These are phyloP conservation scores for Hemibagrus wyckioides DNA, from an alignment of 2,113 vertebrate species.

Conservation along the genomic window DNA sequence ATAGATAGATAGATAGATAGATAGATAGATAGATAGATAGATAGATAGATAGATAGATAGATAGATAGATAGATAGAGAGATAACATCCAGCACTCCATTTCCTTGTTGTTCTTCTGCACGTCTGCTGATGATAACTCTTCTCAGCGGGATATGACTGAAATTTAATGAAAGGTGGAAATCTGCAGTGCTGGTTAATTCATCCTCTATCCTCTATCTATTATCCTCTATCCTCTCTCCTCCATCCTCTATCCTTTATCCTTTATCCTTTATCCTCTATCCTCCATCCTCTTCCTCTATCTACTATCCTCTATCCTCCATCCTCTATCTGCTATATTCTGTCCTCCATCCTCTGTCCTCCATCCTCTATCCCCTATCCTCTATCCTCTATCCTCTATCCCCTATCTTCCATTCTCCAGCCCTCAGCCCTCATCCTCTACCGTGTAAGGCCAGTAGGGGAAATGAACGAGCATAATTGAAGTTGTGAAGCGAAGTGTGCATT, in stretches of 20 bases:
- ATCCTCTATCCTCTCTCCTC: no score
- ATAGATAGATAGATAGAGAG: not conserved
- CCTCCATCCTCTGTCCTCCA: not conserved
- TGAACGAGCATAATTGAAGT: not conserved
- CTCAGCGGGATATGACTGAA: not conserved
- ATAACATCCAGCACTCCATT: not conserved
- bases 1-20: not conserved
- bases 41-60: not conserved
- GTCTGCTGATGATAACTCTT: not conserved
- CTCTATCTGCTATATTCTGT: no score
- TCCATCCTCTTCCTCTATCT: not conserved
- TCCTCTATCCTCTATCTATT: not conserved
- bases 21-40: not conserved
- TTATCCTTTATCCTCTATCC: not conserved
- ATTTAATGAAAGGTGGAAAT: slow-evolving; percentile 23
- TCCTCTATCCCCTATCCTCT: not conserved
- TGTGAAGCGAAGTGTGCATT: not conserved
- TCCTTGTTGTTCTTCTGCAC: not conserved
- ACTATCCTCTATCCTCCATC: no score
- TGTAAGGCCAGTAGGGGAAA: not conserved
- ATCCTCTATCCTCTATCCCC: no score
- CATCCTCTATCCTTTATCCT: no score
- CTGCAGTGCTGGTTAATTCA: not conserved
- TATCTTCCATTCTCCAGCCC: no score
- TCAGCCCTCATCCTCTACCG: not conserved